A percentile compares a stretch with the other conserved stretches of the same genome.
phyloP scores from a whole-genome alignment of 2,113 vertebrate genomes.

The Pelecanoides urinatrix region DNA sequence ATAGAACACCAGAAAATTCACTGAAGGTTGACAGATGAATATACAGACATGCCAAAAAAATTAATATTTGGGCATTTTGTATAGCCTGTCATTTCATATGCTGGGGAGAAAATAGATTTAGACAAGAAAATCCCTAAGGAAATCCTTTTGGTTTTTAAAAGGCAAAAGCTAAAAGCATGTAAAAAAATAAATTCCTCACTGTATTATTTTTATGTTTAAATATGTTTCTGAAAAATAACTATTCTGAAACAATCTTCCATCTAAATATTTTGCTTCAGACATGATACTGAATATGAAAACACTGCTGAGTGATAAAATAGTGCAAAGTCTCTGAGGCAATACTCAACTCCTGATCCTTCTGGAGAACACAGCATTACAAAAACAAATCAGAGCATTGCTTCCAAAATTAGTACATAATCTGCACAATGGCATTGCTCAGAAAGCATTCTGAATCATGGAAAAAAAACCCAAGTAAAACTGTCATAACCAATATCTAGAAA shows the following conservation, averaged over 20 bases:
- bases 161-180: slow-evolving; percentile 17
- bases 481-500: not conserved
- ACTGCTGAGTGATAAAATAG: not conserved
- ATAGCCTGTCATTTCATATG: slow-evolving; percentile 70
- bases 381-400: not conserved
- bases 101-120: slow-evolving; percentile 65
- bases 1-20: slow-evolving; percentile 76
- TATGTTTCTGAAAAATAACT: not conserved
- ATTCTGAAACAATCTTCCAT: not conserved
- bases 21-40: slow-evolving; percentile 69
- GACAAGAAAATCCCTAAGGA: slow-evolving; percentile 58
- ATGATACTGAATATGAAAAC: not conserved
- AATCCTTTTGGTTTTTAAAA: slow-evolving; percentile 24
- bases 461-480: not conserved
- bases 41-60: slow-evolving; percentile 68
- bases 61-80: slow-evolving; percentile 69
- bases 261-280: not conserved
- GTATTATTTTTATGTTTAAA: not conserved
- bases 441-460: not conserved
- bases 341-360: not conserved
- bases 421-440: not conserved
- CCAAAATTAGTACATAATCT: not conserved
- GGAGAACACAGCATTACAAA: not conserved
- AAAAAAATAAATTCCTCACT: not conserved
- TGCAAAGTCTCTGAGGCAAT: not conserved